Conservation (phyloP, 2,888 invertebrate genomes). For the Eretmocerus hayati region DNA sequence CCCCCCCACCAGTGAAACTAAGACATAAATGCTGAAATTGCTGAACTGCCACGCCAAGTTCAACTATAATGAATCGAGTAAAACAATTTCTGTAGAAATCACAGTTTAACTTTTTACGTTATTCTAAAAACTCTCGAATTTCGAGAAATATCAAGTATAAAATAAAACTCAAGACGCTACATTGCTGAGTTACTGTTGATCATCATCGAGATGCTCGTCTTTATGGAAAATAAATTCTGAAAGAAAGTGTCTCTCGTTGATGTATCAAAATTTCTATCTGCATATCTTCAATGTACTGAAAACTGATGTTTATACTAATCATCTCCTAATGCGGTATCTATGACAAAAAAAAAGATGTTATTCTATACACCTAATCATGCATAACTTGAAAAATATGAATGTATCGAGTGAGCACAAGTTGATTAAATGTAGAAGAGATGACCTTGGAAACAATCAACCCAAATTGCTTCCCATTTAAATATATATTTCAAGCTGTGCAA, state of each 20-base stretch:
- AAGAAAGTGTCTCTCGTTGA: slow-evolving; percentile 14
- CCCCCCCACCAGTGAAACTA: too few species aligned
- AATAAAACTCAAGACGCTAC: slow-evolving; percentile 1
- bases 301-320: slow-evolving; percentile 43
- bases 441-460: slow-evolving; percentile 8
- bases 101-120: too few species aligned
- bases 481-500: too few species aligned
- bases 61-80: too few species aligned
- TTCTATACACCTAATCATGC: slow-evolving; percentile 26
- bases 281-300: slow-evolving; percentile 46
- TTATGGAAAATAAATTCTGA: slow-evolving; percentile 2
- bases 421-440: slow-evolving; percentile 16
- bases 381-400: slow-evolving; percentile 29
- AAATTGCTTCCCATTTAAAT: neutral
- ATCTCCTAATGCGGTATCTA: slow-evolving; percentile 41
- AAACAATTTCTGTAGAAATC: too few species aligned
- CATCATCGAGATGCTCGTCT: slow-evolving; percentile 11
- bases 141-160: neutral
- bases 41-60: too few species aligned
- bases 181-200: slow-evolving; percentile 13
- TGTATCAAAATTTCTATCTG: slow-evolving; percentile 35
- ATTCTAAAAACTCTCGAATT: neutral
- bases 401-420: slow-evolving; percentile 18
- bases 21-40: too few species aligned
- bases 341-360: slow-evolving; percentile 31